Base-by-base conservation (phyloP, 1,140 invertebrate genomes). In the Cardiocondyla obscurior region DNA sequence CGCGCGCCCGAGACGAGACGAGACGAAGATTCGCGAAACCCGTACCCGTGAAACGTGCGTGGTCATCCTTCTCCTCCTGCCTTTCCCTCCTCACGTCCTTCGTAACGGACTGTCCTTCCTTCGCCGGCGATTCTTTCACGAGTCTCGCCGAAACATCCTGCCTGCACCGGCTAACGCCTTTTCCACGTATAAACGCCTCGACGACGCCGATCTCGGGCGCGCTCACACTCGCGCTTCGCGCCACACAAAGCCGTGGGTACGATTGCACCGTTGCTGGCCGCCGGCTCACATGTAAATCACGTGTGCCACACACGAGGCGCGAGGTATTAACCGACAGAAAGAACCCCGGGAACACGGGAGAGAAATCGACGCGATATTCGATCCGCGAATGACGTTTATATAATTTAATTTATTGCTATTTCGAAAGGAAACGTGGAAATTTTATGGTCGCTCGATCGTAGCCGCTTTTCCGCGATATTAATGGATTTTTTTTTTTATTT, bases 121-220 rank as follows among this genome's bases (percentile, higher is more conserved):
- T 72, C 30, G 28, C 65, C n/a, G 46, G 84, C 79, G 87, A 91
- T 90, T 90, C 88, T 87, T 87, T 91, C 87, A 88, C 85, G 89
- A 90, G 72, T 58, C 77, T 49, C 86, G 72, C 85, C 86, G 85
- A 90, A 90, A 91, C 82, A 88, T 90, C 88, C 89, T 64, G 72
- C 74, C 62, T 90, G 89, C 76, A 86, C 58, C 55, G 55, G 19
- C 73, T 62, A 73, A 74, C 83, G 74, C 64, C 83, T 87, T 30
- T 81, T 85, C 85, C 88, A 84, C 58, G 83, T 81, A 87, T 69
- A 76, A 81, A 82, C 73, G 82, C 51, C 60, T 69, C 62, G 79
- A 83, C 65, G 81, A 86, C 49, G 79, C 49, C 55, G 76, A 36
- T 36, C 46, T 25, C 25, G 33, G 51, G 33, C 16, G 30, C 42